Percentiles rank a stretch among this genome's conserved stretches.
Evolutionary conservation across 2,113 vertebrate species (phyloP).

Genomic region (Bettongia penicillata): DNA sequence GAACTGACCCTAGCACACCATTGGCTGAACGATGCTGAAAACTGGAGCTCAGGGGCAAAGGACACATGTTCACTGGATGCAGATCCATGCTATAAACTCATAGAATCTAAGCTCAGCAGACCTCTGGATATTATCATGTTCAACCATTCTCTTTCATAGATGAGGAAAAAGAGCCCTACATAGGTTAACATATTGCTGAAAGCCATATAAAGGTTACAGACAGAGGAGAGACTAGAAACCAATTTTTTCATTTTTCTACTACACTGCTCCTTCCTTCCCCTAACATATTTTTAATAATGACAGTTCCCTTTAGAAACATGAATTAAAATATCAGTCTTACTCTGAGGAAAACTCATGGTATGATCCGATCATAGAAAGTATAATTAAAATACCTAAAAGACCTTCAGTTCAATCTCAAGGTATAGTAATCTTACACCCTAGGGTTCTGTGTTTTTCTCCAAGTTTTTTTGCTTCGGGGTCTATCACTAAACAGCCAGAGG

Average conservation of each 20-base stretch:
- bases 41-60: background rate
- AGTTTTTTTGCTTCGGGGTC: conserved; percentile 30
- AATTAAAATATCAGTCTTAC: conserved; percentile 53
- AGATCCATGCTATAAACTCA: background rate
- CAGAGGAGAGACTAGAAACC: background rate
- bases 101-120: background rate
- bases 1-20: background rate
- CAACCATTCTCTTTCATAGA: background rate
- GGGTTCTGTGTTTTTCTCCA: conserved; percentile 21
- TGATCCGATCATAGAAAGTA: conserved; percentile 46
- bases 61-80: background rate
- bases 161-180: background rate
- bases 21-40: background rate
- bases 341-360: conserved; percentile 57
- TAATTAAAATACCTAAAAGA: conserved; percentile 53
- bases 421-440: background rate
- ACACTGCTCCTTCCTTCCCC: background rate
- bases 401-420: conserved; percentile 5
- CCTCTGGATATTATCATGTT: background rate
- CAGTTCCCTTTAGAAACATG: conserved; percentile 26
- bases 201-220: background rate
- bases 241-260: background rate
- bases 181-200: background rate
- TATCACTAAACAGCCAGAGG: conserved; percentile 42
- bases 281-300: conserved; percentile 28